Conservation (phyloP, 2,888 invertebrate genomes). For the Priocnemis perturbator region DNA sequence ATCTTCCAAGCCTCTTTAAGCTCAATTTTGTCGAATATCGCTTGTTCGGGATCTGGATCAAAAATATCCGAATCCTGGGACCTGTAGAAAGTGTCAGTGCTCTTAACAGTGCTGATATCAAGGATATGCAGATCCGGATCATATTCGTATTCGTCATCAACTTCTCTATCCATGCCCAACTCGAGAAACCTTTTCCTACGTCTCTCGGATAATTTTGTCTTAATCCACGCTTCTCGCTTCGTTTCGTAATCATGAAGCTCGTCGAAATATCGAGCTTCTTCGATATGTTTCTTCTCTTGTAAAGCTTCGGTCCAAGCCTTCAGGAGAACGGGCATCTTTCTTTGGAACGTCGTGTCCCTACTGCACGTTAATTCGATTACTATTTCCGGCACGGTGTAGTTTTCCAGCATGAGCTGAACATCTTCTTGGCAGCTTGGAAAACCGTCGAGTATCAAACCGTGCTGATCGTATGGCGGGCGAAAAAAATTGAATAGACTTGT, state of each 20-base stretch:
- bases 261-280: constrained; percentile 74
- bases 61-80: constrained; percentile 64
- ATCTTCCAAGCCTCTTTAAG: constrained; percentile 64
- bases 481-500: constrained; percentile 75
- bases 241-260: constrained; percentile 39
- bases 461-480: constrained; percentile 75
- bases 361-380: constrained; percentile 77
- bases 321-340: constrained; percentile 71
- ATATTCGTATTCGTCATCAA: constrained; percentile 9
- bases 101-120: too few relatives aligned
- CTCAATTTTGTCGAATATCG: constrained; percentile 45
- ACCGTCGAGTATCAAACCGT: constrained; percentile 80
- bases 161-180: constrained; percentile 44
- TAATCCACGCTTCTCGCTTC: constrained; percentile 40
- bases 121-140: too few relatives aligned
- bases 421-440: constrained; percentile 79
- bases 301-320: constrained; percentile 72
- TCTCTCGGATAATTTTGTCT: background rate
- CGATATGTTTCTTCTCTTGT: constrained; percentile 48
- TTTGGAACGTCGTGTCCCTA: constrained; percentile 68
- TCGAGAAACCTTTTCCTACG: constrained; percentile 35
- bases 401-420: constrained; percentile 76
- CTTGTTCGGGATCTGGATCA: constrained; percentile 68
- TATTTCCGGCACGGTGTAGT: constrained; percentile 79
- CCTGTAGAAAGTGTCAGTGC: background rate